phyloP scores from a whole-genome alignment of 2,888 invertebrate species.

The Limnephilus auricula region DNA sequence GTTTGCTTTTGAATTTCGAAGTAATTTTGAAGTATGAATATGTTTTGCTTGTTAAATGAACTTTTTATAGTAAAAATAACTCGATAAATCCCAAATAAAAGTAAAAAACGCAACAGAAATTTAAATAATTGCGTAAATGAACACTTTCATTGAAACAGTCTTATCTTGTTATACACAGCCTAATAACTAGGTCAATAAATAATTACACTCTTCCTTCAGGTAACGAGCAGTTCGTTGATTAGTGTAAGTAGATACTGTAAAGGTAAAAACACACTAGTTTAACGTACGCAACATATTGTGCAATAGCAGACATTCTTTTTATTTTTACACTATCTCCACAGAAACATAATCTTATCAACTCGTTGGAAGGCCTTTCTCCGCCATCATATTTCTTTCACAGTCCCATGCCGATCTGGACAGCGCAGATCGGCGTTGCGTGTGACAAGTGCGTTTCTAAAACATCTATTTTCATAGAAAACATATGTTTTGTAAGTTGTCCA shows the following conservation, averaged over 20 bases:
- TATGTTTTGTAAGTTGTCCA: too few relatives aligned
- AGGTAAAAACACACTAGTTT: too few relatives aligned
- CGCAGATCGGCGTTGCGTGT: too few relatives aligned
- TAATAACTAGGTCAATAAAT: neutral
- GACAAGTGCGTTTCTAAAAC: too few relatives aligned
- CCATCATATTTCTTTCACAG: too few relatives aligned
- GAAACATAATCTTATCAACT: too few relatives aligned
- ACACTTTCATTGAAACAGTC: neutral
- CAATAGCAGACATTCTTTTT: too few relatives aligned
- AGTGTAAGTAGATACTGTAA: neutral
- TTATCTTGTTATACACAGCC: neutral
- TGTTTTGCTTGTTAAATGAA: neutral
- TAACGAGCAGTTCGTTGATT: neutral
- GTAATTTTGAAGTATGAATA: neutral
- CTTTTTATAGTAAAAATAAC: neutral
- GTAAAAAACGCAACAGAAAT: neutral
- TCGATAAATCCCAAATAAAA: neutral
- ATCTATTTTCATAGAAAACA: too few relatives aligned
- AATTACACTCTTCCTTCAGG: neutral
- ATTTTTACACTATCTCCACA: too few relatives aligned
- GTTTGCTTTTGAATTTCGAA: neutral
- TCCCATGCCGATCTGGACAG: too few relatives aligned
- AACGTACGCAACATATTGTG: too few relatives aligned
- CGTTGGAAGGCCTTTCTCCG: too few relatives aligned
- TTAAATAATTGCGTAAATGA: neutral